These are phyloP conservation scores for Puffinus mauretanicus DNA, from an alignment of 2,113 vertebrate species.

Conservation along the genomic window DNA sequence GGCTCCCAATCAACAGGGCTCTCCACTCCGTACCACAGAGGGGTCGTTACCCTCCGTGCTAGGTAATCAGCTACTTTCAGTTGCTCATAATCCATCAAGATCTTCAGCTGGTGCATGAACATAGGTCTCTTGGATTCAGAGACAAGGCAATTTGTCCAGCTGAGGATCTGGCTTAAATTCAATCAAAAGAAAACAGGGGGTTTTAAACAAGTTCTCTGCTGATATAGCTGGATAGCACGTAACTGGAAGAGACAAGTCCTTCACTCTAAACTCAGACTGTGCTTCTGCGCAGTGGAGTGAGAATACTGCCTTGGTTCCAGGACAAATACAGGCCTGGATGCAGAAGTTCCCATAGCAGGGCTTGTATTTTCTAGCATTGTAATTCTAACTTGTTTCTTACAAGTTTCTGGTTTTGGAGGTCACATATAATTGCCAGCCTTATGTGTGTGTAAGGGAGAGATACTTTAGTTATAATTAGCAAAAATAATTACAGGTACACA, in stretches of 20 bases:
- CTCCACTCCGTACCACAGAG: background rate
- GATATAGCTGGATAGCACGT: background rate
- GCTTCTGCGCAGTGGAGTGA: background rate
- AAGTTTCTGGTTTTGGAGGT: background rate
- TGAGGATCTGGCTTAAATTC: background rate
- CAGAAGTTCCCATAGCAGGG: background rate
- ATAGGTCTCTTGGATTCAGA: background rate
- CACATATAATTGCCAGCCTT: background rate
- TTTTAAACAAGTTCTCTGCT: background rate
- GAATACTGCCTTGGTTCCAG: background rate
- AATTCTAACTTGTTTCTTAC: background rate
- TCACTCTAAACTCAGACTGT: background rate
- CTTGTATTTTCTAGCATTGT: background rate
- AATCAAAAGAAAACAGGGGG: accelerated
- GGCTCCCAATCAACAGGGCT: background rate
- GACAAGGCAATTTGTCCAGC: background rate
- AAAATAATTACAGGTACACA: background rate
- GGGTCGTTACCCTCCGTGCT: accelerated
- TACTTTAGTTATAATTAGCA: background rate
- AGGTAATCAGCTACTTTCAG: background rate
- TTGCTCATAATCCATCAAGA: background rate
- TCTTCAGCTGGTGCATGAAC: background rate
- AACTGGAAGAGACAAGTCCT: background rate
- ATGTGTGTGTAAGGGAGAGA: background rate
- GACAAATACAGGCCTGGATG: background rate